A percentile compares a stretch with the other conserved stretches of the same genome.
Conservation (phyloP, 37 sponge, comb jelly and placozoan species). For the Amphimedon queenslandica region DNA sequence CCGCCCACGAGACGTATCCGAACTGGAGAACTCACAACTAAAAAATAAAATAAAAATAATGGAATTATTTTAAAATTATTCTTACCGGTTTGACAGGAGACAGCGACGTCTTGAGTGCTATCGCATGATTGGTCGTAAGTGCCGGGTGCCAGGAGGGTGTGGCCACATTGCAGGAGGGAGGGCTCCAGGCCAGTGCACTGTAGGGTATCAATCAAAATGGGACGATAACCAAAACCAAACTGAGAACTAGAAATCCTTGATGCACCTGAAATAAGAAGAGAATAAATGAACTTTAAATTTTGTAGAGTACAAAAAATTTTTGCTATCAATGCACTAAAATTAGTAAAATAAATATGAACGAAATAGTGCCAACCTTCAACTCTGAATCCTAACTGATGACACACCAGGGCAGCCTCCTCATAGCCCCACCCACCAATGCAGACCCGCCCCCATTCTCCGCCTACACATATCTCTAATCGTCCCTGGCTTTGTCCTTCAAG, state of each 20-base stretch:
- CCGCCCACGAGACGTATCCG: not conserved
- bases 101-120: not conserved
- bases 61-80: not conserved
- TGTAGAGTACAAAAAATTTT: too few relatives aligned
- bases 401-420: slow-evolving; percentile 2
- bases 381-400: not conserved
- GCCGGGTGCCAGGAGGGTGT: not conserved
- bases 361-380: not conserved
- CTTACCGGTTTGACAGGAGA: not conserved
- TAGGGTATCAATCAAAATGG: not conserved
- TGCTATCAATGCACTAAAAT: too few relatives aligned
- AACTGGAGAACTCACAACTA: not conserved
- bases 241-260: too few relatives aligned
- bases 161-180: not conserved
- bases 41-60: not conserved
- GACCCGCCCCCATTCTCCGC: not conserved
- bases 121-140: not conserved
- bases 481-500: too few relatives aligned
- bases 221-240: not conserved
- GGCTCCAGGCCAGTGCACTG: not conserved
- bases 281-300: too few relatives aligned
- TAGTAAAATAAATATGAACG: too few relatives aligned
- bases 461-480: not conserved
- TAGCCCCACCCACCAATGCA: slow-evolving; percentile 2
- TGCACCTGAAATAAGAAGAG: too few relatives aligned